phyloP scores from a whole-genome alignment of 2,888 invertebrate species.

The Cerastis leucographa region DNA sequence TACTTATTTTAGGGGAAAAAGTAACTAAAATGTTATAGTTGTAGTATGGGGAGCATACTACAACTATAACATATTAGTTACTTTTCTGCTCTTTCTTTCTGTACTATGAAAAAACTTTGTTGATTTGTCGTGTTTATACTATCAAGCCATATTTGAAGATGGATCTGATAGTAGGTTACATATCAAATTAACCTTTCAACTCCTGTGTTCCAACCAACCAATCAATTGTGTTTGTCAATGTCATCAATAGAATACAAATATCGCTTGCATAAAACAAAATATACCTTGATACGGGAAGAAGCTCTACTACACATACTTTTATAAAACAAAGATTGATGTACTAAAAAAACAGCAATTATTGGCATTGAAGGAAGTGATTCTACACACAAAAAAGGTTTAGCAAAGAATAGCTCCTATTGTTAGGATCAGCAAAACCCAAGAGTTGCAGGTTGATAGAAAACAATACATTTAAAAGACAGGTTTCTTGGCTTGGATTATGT shows the following conservation, averaged over 20 bases:
- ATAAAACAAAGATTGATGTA: neutral
- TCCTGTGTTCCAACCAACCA: conserved; percentile 11
- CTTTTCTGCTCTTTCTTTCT: conserved; percentile 7
- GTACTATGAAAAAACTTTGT: neutral
- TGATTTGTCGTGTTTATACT: conserved; percentile 6
- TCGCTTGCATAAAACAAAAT: conserved; percentile 3
- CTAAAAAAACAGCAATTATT: neutral
- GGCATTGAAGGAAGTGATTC: neutral
- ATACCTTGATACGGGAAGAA: neutral
- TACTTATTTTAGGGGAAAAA: no score
- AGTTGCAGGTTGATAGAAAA: neutral
- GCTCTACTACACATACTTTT: neutral
- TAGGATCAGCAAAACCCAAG: neutral
- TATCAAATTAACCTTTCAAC: conserved; percentile 11
- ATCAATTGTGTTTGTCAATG: conserved; percentile 1
- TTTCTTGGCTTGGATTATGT: neutral
- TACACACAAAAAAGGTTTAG: neutral
- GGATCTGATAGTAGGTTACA: conserved; percentile 3
- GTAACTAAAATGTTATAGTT: neutral
- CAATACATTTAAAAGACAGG: neutral
- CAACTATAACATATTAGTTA: no score
- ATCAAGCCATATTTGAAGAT: conserved; percentile 4
- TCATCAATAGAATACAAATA: conserved; percentile 4
- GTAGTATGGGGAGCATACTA: no score
- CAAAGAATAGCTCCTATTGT: neutral